Evolutionary conservation across 1,140 invertebrate species (phyloP).

Genomic region (Habropoda laboriosa): DNA sequence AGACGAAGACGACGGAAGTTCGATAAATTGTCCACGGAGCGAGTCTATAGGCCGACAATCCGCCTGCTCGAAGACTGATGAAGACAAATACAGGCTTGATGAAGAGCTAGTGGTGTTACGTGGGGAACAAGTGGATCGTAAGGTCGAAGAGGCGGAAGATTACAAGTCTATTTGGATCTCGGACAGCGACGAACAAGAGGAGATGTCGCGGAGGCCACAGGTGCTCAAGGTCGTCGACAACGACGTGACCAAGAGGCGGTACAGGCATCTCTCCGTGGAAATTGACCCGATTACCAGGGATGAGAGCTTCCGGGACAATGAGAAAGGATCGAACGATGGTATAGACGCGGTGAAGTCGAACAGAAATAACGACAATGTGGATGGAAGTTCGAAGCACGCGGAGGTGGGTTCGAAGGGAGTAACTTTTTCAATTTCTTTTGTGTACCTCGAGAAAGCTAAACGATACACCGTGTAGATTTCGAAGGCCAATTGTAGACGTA

Average conservation of each 20-base stretch:
- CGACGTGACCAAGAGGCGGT: conserved; percentile 72
- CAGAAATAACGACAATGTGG: not conserved
- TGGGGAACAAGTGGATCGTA: conserved; percentile 18
- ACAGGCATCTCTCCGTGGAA: conserved; percentile 34
- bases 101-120: conserved; percentile 46
- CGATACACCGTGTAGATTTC: no score
- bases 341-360: not conserved
- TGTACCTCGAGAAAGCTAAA: no score
- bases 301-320: not conserved
- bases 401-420: no score
- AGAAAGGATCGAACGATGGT: not conserved
- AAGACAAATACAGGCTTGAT: conserved; percentile 38
- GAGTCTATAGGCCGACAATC: not conserved
- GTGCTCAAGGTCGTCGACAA: conserved; percentile 78
- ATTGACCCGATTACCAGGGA: conserved; percentile 12
- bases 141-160: conserved; percentile 71
- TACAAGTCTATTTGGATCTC: conserved; percentile 77
- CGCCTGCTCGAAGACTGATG: conserved; percentile 27
- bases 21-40: not conserved
- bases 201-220: conserved; percentile 80
- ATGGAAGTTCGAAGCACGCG: not conserved
- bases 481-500: no score
- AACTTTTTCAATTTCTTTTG: not conserved
- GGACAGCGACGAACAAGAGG: conserved; percentile 71
- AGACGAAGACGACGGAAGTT: conserved; percentile 1